Evolutionary conservation across 2,113 vertebrate species (phyloP).

Genomic region (Calidris pygmaea): DNA sequence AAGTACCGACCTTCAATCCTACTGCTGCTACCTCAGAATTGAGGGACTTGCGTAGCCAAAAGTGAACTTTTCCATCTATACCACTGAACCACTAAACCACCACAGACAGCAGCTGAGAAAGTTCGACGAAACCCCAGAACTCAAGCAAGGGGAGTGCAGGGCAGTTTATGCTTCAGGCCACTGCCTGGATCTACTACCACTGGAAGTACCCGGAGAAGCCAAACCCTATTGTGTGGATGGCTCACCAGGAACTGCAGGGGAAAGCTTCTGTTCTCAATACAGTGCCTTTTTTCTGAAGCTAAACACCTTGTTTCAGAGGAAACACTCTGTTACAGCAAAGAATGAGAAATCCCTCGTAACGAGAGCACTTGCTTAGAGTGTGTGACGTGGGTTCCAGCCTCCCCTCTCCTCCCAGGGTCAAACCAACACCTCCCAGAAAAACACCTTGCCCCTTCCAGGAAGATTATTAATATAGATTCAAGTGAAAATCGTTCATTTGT

Average conservation of each 20-base stretch:
- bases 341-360: not conserved
- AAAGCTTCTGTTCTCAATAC: not conserved
- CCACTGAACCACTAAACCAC: not conserved
- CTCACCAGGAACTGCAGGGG: not conserved
- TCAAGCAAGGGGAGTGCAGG: rapidly evolving
- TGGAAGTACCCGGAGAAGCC: not conserved
- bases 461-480: not conserved
- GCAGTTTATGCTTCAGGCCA: rapidly evolving
- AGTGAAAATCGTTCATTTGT: not conserved
- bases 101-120: not conserved
- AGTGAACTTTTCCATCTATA: not conserved
- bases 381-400: not conserved
- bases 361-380: not conserved
- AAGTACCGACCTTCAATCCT: not conserved
- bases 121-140: not conserved
- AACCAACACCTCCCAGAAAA: not conserved
- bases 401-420: not conserved
- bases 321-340: not conserved
- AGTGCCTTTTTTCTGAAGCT: not conserved
- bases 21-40: not conserved
- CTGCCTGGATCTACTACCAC: not conserved
- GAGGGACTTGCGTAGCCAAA: not conserved
- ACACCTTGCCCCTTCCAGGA: not conserved
- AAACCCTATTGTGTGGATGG: rapidly evolving
- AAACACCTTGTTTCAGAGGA: not conserved